Evolutionary conservation across 1,140 invertebrate genomes (phyloP).

Genomic region (Drosophila setifemur): DNA sequence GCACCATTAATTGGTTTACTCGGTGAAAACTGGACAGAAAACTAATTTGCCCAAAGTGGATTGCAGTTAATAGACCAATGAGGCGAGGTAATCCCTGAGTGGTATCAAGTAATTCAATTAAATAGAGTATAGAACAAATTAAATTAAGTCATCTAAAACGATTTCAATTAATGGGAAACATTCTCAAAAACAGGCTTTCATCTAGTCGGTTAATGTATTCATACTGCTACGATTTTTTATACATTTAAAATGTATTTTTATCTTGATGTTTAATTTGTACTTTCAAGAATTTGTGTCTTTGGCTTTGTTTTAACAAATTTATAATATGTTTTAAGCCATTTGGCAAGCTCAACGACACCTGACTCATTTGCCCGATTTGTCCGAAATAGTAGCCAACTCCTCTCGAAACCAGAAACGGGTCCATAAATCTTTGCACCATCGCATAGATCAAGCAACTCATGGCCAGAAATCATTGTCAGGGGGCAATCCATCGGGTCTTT

Average conservation of each 20-base stretch:
- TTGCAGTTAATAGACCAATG: slow-evolving; percentile 9
- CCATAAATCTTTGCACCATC: slow-evolving; percentile 19
- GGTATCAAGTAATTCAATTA: background rate
- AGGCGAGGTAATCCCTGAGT: slow-evolving; percentile 21
- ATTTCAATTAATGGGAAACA: too few species aligned
- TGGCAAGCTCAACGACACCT: slow-evolving; percentile 3
- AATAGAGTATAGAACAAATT: too few species aligned
- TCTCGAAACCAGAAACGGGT: slow-evolving; percentile 1
- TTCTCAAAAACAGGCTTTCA: too few species aligned
- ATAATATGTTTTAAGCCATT: background rate
- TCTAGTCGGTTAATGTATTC: too few species aligned
- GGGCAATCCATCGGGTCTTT: slow-evolving; percentile 8
- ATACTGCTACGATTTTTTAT: too few species aligned
- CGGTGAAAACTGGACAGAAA: slow-evolving; percentile 6
- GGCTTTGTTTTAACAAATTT: background rate
- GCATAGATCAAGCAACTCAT: slow-evolving; percentile 12
- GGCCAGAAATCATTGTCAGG: slow-evolving; percentile 46
- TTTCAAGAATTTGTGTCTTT: too few species aligned
- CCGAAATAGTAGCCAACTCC: slow-evolving; percentile 20
- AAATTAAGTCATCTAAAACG: too few species aligned
- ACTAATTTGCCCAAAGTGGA: slow-evolving; percentile 45
- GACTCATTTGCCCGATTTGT: background rate
- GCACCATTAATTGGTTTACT: slow-evolving; percentile 48
- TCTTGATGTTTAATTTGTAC: too few species aligned
- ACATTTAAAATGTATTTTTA: too few species aligned